Percentiles rank a stretch among this genome's conserved stretches.
phyloP scores from a whole-genome alignment of 2,888 invertebrate genomes.

The Epirrita christyi region DNA sequence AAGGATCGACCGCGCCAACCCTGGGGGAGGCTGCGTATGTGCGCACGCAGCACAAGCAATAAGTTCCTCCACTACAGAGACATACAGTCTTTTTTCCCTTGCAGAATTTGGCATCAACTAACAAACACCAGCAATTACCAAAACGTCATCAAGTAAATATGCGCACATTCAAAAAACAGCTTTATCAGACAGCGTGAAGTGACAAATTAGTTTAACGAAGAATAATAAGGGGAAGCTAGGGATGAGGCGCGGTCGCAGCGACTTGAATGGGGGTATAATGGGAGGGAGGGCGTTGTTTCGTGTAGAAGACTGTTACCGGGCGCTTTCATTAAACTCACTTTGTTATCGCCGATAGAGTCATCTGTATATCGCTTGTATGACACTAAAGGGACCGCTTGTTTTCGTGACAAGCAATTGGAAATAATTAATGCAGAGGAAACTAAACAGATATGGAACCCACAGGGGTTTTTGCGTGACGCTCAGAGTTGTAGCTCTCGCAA shows the following conservation, averaged over 20 bases:
- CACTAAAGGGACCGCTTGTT: conserved; percentile 34
- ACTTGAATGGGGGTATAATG: conserved; percentile 62
- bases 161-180: conserved; percentile 40
- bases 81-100: conserved; percentile 54
- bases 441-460: conserved; percentile 2
- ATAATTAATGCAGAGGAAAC: conserved; percentile 8
- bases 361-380: conserved; percentile 30
- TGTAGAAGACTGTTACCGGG: conserved; percentile 63
- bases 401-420: conserved; percentile 25
- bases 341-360: conserved; percentile 52
- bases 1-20: conserved; percentile 80
- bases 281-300: conserved; percentile 70
- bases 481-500: too few relatives aligned
- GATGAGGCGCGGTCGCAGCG: conserved; percentile 68
- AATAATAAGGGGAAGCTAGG: conserved; percentile 55
- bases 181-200: conserved; percentile 45
- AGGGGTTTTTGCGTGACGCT: too few relatives aligned
- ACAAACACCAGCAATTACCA: conserved; percentile 49
- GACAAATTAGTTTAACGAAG: conserved; percentile 43
- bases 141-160: conserved; percentile 51
- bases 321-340: conserved; percentile 65
- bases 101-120: conserved; percentile 45
- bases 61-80: conserved; percentile 40
- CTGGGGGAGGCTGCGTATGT: conserved; percentile 82
- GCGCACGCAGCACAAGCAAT: conserved; percentile 52